Evolutionary conservation across 2,797 vertebrate species (phyloP).

Genomic region (Cryptoblepharus egeriae): DNA sequence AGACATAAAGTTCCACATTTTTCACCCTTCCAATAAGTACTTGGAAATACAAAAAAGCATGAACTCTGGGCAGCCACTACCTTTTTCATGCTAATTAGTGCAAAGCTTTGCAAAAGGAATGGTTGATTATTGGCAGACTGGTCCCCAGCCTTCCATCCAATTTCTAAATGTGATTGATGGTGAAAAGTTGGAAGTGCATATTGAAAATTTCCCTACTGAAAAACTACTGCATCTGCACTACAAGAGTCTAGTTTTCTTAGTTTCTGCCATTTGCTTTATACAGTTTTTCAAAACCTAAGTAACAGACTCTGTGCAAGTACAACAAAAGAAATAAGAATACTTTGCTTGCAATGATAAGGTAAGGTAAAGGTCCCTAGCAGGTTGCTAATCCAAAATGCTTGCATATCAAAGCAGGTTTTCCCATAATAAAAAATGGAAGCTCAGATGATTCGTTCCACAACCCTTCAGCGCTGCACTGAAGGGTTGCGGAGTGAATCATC

Average conservation of each 20-base stretch:
- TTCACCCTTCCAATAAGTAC: conserved; percentile 30
- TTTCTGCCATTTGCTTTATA: conserved; percentile 19
- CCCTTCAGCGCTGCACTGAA: too few species aligned
- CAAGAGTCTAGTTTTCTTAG: neutral
- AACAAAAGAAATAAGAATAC: neutral
- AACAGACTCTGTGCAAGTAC: neutral
- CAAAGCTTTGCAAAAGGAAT: conserved; percentile 17
- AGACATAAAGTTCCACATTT: conserved; percentile 35
- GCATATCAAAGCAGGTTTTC: too few species aligned
- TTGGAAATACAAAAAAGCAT: conserved; percentile 42
- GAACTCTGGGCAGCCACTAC: conserved; percentile 25
- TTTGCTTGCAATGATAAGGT: neutral
- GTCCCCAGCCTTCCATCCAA: conserved; percentile 14
- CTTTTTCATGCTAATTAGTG: conserved; percentile 19
- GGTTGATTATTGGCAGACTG: conserved; percentile 3
- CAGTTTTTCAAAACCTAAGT: neutral
- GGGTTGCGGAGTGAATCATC: too few species aligned
- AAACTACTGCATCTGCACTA: neutral
- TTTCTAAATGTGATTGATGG: conserved; percentile 41
- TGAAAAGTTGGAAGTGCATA: neutral
- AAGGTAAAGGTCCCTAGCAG: too few species aligned
- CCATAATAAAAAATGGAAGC: too few species aligned
- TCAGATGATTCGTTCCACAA: too few species aligned
- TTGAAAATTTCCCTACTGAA: conserved; percentile 20
- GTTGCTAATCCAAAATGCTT: too few species aligned